Evolutionary conservation across 2,113 vertebrate genomes (phyloP).

Genomic region (Melanotaenia duboulayi): DNA sequence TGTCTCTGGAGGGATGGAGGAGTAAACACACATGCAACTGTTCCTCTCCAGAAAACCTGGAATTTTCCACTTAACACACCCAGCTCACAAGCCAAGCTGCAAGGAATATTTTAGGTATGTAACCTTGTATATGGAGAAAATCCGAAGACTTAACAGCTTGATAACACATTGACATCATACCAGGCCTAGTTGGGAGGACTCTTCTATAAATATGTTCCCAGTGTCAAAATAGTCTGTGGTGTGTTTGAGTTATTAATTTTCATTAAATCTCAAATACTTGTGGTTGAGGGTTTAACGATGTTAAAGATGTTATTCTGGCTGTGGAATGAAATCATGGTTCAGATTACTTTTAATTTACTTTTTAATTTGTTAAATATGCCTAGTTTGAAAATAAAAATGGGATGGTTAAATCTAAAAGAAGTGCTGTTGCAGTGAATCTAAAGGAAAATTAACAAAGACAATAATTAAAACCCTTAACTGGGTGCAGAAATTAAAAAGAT

Average conservation of each 20-base stretch:
- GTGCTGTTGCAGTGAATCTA: neutral
- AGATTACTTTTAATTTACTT: slow-evolving; percentile 4
- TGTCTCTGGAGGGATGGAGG: slow-evolving; percentile 59
- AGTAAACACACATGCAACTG: slow-evolving; percentile 71
- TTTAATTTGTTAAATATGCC: too few relatives aligned
- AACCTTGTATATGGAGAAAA: neutral
- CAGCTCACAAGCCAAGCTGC: slow-evolving; percentile 19
- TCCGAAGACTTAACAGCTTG: neutral
- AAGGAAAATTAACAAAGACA: neutral
- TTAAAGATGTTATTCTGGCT: neutral
- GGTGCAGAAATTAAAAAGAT: neutral
- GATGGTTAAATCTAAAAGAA: neutral
- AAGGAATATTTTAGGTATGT: slow-evolving; percentile 25
- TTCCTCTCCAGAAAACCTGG: slow-evolving; percentile 61
- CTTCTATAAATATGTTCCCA: neutral
- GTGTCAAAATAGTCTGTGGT: neutral
- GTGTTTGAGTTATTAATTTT: neutral
- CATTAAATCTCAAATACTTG: neutral
- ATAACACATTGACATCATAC: slow-evolving; percentile 17
- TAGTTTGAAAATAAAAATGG: neutral
- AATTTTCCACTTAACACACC: slow-evolving; percentile 72
- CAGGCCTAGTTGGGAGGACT: neutral
- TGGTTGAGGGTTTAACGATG: neutral
- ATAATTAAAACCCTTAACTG: too few relatives aligned
- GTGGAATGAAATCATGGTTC: neutral